phyloP scores from a whole-genome alignment of 2,888 invertebrate genomes.

The Kryphioiulus occultus region DNA sequence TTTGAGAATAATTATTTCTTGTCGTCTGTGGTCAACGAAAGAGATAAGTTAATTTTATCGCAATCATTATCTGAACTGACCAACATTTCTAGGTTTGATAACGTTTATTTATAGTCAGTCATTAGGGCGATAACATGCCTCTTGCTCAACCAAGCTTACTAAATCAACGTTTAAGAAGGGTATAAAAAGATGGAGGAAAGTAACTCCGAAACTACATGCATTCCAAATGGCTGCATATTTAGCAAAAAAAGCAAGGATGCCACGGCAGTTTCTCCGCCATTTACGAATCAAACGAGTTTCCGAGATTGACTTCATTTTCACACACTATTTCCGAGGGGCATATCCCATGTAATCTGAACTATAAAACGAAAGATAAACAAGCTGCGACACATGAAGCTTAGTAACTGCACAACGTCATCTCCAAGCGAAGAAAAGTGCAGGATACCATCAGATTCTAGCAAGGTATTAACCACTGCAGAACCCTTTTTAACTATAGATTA shows the following conservation, averaged over 20 bases:
- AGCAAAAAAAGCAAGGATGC: too few species aligned
- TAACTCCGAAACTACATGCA: not conserved
- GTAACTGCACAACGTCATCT: too few species aligned
- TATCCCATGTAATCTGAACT: too few species aligned
- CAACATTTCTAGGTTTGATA: not conserved
- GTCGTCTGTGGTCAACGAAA: not conserved
- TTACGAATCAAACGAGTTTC: not conserved
- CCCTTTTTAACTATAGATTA: too few species aligned
- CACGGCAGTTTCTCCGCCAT: not conserved
- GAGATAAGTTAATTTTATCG: not conserved
- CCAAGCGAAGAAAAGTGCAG: too few species aligned
- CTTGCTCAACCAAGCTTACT: not conserved
- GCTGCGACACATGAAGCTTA: too few species aligned
- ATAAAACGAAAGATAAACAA: too few species aligned
- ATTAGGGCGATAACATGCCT: not conserved
- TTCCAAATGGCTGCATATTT: too few species aligned
- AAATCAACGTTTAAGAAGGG: not conserved
- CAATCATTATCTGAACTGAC: not conserved
- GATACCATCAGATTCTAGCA: too few species aligned
- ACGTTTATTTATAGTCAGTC: not conserved
- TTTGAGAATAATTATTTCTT: not conserved
- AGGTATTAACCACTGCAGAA: too few species aligned
- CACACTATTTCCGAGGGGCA: too few species aligned
- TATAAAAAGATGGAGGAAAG: not conserved
- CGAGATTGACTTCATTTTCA: not conserved